Base-by-base conservation (phyloP, 2,797 vertebrate species). In the Macrochelys suwanniensis region DNA sequence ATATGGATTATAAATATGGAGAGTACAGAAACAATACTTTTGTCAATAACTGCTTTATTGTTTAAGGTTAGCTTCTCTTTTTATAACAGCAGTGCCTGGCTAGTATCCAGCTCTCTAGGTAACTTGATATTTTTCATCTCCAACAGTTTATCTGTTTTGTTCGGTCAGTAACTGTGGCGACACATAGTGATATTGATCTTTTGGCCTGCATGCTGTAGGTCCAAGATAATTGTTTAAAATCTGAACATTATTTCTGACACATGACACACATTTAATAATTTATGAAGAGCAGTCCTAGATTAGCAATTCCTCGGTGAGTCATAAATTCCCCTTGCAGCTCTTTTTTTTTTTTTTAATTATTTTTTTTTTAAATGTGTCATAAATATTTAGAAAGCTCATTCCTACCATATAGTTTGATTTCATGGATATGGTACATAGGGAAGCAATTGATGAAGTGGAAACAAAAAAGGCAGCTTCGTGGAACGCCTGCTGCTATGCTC, bases 201-300 rank as follows among this genome's bases (percentile, higher is more conserved):
- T 71, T 77, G 74, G 26, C 88, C 82, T 90, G 56, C 37, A 21
- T 93, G 87, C 97, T 98, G 97, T 91, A 93, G 88, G 94, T 85
- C 89, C 89, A 87, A 97, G 98, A 98, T 98, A 96, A 97, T 88
- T 25, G 68, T 86, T 92, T 84, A 84, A 95, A 96, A 96, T 96
- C 76, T 33, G 45, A 71, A 31, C 17, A 54, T 87, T 89, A 80
- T 90, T 96, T 97, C 88, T 95, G 88, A 93, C 93, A 96, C 68
- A 37, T 0, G 83, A 86, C 45, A 76, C 87, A 57, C 68, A 50
- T 95, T 90, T 95, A 97, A 90, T 95, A 91, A 84, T 87, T 95
- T 85, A 78, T 87, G 87, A 87, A 88, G 90, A 88, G 94, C 89
- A 91, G 89, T 87, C 90, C 89, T 95, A 95, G 97, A 96, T 97